A percentile compares a stretch with the other conserved stretches of the same genome.
These are phyloP conservation scores for Drosophila lacertosa DNA, from an alignment of 1,140 invertebrate genomes.

Conservation along the genomic window DNA sequence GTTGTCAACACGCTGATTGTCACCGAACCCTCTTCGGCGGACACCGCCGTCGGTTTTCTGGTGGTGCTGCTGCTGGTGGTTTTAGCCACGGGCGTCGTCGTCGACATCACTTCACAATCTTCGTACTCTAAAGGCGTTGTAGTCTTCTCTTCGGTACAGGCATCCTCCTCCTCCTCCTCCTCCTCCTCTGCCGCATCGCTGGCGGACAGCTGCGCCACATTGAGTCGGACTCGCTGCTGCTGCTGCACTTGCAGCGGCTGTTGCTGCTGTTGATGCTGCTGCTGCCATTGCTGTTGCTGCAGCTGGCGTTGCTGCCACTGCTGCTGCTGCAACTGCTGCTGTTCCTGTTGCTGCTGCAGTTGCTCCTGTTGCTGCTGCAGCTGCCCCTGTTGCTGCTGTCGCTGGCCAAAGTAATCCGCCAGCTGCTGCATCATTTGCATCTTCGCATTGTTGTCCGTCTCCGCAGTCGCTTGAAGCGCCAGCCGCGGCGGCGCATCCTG, in stretches of 20 bases:
- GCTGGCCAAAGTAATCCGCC: conserved; percentile 31
- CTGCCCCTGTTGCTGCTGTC: conserved; percentile 7
- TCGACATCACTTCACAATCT: neutral
- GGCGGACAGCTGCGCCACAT: neutral
- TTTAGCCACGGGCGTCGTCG: neutral
- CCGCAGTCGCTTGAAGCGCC: conserved; percentile 10
- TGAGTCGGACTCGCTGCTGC: neutral
- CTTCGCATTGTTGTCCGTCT: conserved; percentile 13
- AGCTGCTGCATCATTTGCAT: conserved; percentile 56
- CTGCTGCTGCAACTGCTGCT: neutral
- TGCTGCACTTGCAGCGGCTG: neutral
- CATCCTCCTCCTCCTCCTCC: neutral
- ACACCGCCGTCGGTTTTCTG: neutral
- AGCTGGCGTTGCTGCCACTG: too few relatives aligned
- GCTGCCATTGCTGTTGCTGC: conserved; percentile 9
- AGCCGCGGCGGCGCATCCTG: neutral
- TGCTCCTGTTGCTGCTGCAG: conserved; percentile 6
- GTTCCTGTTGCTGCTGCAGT: conserved; percentile 5
- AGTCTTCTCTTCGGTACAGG: neutral
- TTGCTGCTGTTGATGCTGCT: conserved; percentile 12
- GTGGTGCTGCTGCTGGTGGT: neutral
- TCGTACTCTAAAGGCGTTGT: neutral
- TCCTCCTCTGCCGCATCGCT: neutral
- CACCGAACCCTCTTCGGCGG: neutral
- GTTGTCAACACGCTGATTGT: conserved; percentile 2